Evolutionary conservation across 2,113 vertebrate species (phyloP).

Genomic region (Columba livia): DNA sequence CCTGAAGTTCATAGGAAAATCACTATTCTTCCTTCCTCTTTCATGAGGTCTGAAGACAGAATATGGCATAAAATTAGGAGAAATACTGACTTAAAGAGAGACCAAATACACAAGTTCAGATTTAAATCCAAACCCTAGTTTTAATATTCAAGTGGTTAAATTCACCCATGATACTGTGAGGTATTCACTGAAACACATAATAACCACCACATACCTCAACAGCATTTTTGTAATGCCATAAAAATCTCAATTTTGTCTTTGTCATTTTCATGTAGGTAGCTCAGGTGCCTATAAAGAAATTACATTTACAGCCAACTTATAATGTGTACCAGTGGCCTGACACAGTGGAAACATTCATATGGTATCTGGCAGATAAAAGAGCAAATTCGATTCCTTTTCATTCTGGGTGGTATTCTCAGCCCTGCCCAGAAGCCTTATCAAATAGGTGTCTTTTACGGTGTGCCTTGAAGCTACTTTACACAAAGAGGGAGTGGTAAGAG

Average conservation of each 20-base stretch:
- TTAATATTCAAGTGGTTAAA: not conserved
- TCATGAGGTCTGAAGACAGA: not conserved
- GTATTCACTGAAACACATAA: not conserved
- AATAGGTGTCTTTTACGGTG: not conserved
- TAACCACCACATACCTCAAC: not conserved
- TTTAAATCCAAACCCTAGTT: not conserved
- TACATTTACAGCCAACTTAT: not conserved
- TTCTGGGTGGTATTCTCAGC: not conserved
- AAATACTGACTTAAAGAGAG: not conserved
- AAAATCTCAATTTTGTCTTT: not conserved
- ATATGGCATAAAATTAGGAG: not conserved
- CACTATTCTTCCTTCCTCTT: not conserved
- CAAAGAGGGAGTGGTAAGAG: not conserved
- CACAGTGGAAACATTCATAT: not conserved
- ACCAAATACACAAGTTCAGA: not conserved
- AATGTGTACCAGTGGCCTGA: not conserved
- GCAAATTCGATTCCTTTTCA: not conserved
- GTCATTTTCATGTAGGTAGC: not conserved
- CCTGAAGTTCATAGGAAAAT: not conserved
- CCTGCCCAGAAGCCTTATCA: slow-evolving; percentile 26
- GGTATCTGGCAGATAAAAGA: slow-evolving; percentile 7
- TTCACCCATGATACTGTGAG: not conserved
- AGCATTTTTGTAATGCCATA: not conserved
- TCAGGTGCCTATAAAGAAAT: not conserved
- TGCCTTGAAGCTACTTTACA: slow-evolving; percentile 18